Percentiles rank a stretch among this genome's conserved stretches.
phyloP scores from a whole-genome alignment of 2,113 vertebrate genomes.

The Sphyrna mokarran region DNA sequence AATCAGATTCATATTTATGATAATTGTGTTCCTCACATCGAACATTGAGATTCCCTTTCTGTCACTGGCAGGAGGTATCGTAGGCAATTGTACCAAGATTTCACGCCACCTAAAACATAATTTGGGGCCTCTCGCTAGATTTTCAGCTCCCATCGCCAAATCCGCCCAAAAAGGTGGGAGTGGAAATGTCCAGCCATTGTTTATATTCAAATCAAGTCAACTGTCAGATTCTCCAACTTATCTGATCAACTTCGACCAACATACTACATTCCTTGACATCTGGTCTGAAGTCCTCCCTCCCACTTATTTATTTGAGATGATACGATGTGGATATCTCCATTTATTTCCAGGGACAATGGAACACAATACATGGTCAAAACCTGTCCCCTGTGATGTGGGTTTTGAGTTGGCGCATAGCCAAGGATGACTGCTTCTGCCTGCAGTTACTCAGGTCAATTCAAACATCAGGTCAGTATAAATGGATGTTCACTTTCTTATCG shows the following conservation, averaged over 20 bases:
- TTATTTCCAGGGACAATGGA: not conserved
- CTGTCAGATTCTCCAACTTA: not conserved
- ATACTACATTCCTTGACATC: not conserved
- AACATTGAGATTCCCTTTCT: too few relatives aligned
- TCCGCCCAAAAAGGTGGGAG: too few relatives aligned
- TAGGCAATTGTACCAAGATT: too few relatives aligned
- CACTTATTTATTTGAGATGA: not conserved
- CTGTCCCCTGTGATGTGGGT: not conserved
- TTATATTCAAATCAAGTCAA: not conserved
- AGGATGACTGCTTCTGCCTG: not conserved
- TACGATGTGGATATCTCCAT: not conserved
- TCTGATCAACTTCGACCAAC: not conserved
- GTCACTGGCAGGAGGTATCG: too few relatives aligned
- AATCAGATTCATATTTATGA: too few relatives aligned
- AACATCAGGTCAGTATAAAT: not conserved
- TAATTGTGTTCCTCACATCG: too few relatives aligned
- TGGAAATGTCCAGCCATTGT: not conserved
- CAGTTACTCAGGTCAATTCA: not conserved
- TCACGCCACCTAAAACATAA: too few relatives aligned
- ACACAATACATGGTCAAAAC: not conserved
- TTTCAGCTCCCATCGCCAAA: too few relatives aligned
- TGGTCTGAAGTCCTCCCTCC: not conserved
- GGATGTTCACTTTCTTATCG: not conserved
- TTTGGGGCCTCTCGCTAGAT: too few relatives aligned
- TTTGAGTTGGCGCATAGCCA: not conserved